Evolutionary conservation across 2,888 invertebrate species (phyloP), one percentile per base, ranked within the genome.

Genomic region (Tetragonisca angustula): DNA sequence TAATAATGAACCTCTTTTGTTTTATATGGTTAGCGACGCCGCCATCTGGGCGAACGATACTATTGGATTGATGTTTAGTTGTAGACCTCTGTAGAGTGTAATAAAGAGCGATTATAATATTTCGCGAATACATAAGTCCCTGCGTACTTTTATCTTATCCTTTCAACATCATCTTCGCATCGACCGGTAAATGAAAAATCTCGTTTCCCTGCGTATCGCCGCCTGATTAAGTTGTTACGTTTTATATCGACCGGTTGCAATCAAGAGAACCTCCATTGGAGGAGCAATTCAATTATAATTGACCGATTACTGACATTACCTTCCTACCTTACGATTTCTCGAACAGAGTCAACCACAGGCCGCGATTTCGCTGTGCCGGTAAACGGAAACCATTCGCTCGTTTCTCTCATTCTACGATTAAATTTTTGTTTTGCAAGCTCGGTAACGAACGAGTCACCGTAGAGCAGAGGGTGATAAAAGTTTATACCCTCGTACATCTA

Each of bases 161-260:
- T 27, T 27, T 27, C 27, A 27, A 27, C 27, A 27, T 27, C 27
- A 27, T 78, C 84, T 24, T 71, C 54, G 56, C 68, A 36, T 72
- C 59, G 59, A 49, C 36, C 5, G 1, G 36, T 11, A 71, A 9
- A n/a, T 9, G 71, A 43, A 59, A 62, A 50, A 27, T 64, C 80
- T 59, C 67, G 59, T 67, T 74, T 19, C 65, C 70, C 2, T 17
- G 62, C 21, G 15, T 21, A 32, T 32, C 13, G n/a, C 68, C 6
- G 27, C 71, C 52, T 76, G 75, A 83, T 81, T 68, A 81, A 83
- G 81, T 71, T 82, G 78, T 78, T 69, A 81, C 73, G 17, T 24
- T 81, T 65, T 69, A 65, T 56, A 59, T 76, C 76, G 77, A 56
- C 36, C 27, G 54, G 27, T 49, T 27, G 62, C 65, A 76, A 75